A percentile compares a stretch with the other conserved stretches of the same genome.
Evolutionary conservation across 2,113 vertebrate species (phyloP).

Genomic region (Neotragus pygmaeus): DNA sequence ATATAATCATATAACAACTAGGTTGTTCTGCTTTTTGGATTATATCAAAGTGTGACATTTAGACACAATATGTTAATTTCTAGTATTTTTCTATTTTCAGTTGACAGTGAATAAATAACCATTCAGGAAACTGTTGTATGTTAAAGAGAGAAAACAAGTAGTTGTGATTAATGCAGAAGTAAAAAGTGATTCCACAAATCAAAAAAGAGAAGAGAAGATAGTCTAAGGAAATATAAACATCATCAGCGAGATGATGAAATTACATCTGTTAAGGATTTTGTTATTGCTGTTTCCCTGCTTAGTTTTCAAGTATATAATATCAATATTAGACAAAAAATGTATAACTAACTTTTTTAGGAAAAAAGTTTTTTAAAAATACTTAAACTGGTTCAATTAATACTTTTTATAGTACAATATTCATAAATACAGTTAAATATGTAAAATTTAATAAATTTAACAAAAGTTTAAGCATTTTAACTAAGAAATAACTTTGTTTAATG

Average conservation of each 20-base stretch:
- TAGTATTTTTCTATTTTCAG: neutral
- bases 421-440: neutral
- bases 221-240: neutral
- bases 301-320: neutral
- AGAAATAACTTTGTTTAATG: neutral
- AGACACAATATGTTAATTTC: neutral
- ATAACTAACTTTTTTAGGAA: neutral
- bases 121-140: neutral
- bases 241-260: neutral
- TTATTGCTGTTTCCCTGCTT: neutral
- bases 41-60: neutral
- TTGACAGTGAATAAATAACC: neutral
- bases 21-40: neutral
- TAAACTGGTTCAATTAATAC: neutral
- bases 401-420: neutral
- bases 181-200: neutral
- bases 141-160: neutral
- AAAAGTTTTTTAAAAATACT: neutral
- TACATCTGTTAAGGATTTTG: neutral
- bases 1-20: neutral
- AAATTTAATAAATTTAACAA: neutral
- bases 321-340: neutral
- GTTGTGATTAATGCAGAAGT: neutral
- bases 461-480: neutral
- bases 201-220: neutral